These are phyloP conservation scores for Acanthosepion pharaonis DNA, from an alignment of 2,888 invertebrate genomes.

Conservation along the genomic window DNA sequence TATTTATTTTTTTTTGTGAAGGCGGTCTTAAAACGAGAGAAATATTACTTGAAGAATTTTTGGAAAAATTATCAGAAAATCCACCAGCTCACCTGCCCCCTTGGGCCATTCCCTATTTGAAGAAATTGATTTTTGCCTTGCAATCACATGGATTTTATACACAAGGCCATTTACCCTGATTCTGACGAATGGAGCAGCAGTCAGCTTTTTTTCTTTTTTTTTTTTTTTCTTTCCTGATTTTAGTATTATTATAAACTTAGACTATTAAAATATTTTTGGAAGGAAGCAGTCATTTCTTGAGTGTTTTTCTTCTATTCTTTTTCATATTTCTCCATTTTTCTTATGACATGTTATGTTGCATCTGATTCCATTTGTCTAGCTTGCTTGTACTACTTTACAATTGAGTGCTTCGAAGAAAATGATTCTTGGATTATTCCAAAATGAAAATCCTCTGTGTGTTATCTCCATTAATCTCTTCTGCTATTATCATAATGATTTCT, in stretches of 20 bases:
- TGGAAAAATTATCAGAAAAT: not conserved
- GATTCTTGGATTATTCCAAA: not conserved
- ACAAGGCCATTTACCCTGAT: not conserved
- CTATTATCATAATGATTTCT: too few relatives aligned
- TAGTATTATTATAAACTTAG: not conserved
- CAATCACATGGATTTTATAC: not conserved
- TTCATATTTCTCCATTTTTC: not conserved
- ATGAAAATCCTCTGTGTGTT: not conserved
- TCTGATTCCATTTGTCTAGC: not conserved
- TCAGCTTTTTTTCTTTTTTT: not conserved
- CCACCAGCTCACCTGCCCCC: not conserved
- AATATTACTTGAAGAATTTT: not conserved
- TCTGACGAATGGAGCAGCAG: not conserved
- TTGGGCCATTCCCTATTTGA: not conserved
- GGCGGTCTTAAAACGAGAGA: not conserved
- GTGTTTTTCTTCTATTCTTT: not conserved
- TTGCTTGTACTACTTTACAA: not conserved
- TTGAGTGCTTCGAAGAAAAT: not conserved
- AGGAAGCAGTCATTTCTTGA: not conserved
- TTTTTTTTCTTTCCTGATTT: not conserved
- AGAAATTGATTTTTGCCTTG: conserved; percentile 15
- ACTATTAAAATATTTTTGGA: not conserved
- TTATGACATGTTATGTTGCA: not conserved
- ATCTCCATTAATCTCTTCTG: not conserved
- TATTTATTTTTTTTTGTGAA: too few relatives aligned